Evolutionary conservation across 2,113 vertebrate genomes (phyloP).

Genomic region (Amphilophus citrinellus): DNA sequence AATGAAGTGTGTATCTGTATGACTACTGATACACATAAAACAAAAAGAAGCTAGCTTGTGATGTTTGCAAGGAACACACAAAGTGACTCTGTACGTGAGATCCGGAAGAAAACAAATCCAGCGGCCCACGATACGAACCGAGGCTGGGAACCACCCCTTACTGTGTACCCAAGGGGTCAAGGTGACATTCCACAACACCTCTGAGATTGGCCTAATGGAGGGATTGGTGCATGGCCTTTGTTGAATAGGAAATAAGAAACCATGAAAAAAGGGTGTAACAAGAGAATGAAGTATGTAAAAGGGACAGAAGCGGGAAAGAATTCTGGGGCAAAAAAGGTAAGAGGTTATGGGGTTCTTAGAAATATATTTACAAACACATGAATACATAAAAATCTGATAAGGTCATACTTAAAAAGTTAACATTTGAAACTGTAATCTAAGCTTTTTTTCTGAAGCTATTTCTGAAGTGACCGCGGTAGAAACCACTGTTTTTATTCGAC

Average conservation of each 20-base stretch:
- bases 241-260: conserved; percentile 68
- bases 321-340: conserved; percentile 34
- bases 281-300: conserved; percentile 61
- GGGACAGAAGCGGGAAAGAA: conserved; percentile 30
- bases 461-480: conserved; percentile 16
- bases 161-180: conserved; percentile 71
- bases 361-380: background rate
- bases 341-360: background rate
- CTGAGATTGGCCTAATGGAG: conserved; percentile 72
- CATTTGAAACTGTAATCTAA: conserved; percentile 24
- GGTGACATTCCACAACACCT: conserved; percentile 81
- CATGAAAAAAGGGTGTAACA: conserved; percentile 61
- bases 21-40: too few relatives aligned
- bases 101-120: conserved; percentile 21
- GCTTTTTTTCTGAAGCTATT: conserved; percentile 45
- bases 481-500: conserved; percentile 65
- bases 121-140: background rate
- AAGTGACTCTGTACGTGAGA: conserved; percentile 16
- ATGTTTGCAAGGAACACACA: background rate
- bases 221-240: conserved; percentile 70
- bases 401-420: background rate
- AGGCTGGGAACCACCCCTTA: conserved; percentile 62
- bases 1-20: background rate
- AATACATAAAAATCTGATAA: background rate
- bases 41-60: background rate